These are phyloP conservation scores for Bettongia penicillata DNA, from an alignment of 2,113 vertebrate genomes.

Conservation along the genomic window DNA sequence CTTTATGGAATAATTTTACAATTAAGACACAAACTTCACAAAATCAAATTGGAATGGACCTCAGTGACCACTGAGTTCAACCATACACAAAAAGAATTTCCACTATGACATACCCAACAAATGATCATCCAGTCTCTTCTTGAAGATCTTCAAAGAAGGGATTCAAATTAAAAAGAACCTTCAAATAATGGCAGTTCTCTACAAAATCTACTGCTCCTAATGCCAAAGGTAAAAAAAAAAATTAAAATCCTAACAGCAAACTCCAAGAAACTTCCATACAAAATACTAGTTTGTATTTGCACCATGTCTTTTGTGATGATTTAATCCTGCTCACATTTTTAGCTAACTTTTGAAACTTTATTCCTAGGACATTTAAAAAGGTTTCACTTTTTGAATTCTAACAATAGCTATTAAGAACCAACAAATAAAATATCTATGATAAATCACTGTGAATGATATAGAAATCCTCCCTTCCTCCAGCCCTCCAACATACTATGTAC, in stretches of 20 bases:
- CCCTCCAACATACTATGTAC: not conserved
- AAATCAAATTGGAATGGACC: too few relatives aligned
- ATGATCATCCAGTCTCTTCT: too few relatives aligned
- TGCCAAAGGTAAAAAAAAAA: conserved; percentile 2
- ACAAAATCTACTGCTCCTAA: conserved; percentile 29
- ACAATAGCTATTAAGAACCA: conserved; percentile 38
- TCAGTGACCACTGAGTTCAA: too few relatives aligned
- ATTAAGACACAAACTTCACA: not conserved
- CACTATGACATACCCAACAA: too few relatives aligned
- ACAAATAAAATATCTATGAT: not conserved
- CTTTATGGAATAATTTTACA: conserved; percentile 16
- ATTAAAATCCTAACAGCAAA: not conserved
- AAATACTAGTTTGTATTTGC: conserved; percentile 14
- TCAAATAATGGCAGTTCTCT: not conserved
- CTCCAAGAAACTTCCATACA: not conserved
- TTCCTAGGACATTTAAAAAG: not conserved
- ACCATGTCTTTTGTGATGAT: not conserved
- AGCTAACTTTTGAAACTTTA: conserved; percentile 18
- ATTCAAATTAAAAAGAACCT: not conserved
- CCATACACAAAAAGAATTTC: too few relatives aligned
- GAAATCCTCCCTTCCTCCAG: not conserved
- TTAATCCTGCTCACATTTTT: not conserved
- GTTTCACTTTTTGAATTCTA: conserved; percentile 18
- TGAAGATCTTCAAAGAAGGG: too few relatives aligned
- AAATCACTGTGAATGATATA: conserved; percentile 27